A percentile compares a stretch with the other conserved stretches of the same genome.
These are phyloP conservation scores for Pristionchus japonicus DNA, from an alignment of 2,888 invertebrate genomes.

Conservation along the genomic window DNA sequence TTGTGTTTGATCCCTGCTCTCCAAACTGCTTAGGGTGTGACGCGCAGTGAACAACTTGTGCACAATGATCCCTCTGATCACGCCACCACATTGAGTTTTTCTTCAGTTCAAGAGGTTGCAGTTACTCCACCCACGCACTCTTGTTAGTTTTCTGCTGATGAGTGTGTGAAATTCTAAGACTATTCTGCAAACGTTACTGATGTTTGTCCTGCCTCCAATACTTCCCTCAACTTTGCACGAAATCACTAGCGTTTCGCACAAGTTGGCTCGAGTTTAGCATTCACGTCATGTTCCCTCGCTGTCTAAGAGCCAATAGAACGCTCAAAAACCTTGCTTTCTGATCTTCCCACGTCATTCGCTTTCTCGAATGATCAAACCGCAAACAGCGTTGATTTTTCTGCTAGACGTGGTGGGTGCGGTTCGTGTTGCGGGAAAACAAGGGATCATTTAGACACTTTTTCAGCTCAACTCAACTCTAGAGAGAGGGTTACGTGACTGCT, in stretches of 20 bases:
- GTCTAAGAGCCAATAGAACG: neutral
- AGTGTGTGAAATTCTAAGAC: too few species aligned
- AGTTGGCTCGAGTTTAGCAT: slow-evolving; percentile 32
- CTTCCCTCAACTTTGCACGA: neutral
- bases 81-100: too few species aligned
- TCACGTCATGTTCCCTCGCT: slow-evolving; percentile 48
- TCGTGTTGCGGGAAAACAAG: neutral
- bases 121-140: too few species aligned
- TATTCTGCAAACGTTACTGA: too few species aligned
- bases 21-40: too few species aligned
- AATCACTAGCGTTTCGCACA: neutral
- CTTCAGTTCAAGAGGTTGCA: neutral
- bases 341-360: neutral
- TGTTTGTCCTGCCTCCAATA: too few species aligned
- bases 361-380: neutral
- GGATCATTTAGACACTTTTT: neutral
- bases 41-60: too few species aligned
- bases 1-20: too few species aligned
- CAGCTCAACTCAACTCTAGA: neutral
- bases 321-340: neutral
- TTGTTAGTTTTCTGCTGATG: too few species aligned
- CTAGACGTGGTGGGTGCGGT: neutral
- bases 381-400: neutral
- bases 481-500: neutral
- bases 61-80: neutral